A percentile compares a stretch with the other conserved stretches of the same genome.
Conservation (phyloP, 2,797 vertebrate species). For the Tachyglossus aculeatus region DNA sequence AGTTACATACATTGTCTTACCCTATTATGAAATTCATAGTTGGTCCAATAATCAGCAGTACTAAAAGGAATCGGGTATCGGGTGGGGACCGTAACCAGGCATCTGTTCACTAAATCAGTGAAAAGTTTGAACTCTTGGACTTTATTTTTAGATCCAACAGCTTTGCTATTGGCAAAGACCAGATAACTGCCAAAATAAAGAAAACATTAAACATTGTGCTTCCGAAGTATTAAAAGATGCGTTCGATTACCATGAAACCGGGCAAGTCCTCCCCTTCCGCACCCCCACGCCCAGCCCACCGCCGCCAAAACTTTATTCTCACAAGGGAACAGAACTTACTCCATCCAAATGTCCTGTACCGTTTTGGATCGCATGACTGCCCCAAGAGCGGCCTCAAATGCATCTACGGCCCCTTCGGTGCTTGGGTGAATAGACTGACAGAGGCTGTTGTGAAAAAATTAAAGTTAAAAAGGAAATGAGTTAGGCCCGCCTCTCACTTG, state of each 20-base stretch:
- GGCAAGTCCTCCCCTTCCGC: neutral
- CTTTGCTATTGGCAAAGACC: slow-evolving; percentile 85
- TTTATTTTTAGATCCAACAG: slow-evolving; percentile 73
- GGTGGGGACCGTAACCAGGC: slow-evolving; percentile 88
- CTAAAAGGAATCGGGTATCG: slow-evolving; percentile 89
- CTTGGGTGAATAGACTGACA: slow-evolving; percentile 88
- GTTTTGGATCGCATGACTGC: slow-evolving; percentile 83
- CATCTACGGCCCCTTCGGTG: slow-evolving; percentile 79
- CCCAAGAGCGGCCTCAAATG: slow-evolving; percentile 91
- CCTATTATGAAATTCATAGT: slow-evolving; percentile 95
- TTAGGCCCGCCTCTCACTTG: too few relatives aligned
- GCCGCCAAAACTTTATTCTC: slow-evolving; percentile 28
- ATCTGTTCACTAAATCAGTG: slow-evolving; percentile 90
- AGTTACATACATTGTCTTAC: slow-evolving; percentile 69
- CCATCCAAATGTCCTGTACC: slow-evolving; percentile 90
- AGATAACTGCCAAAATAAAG: slow-evolving; percentile 86
- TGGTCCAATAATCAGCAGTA: slow-evolving; percentile 92
- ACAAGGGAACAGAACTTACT: slow-evolving; percentile 82
- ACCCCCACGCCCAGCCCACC: slow-evolving; percentile 1
- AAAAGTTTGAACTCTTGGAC: slow-evolving; percentile 82
- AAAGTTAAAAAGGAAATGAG: too few relatives aligned
- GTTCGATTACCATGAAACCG: slow-evolving; percentile 16
- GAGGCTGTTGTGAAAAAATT: slow-evolving; percentile 74
- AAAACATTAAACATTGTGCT: slow-evolving; percentile 4
- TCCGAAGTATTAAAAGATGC: slow-evolving; percentile 29